Conservation (phyloP, 2,113 vertebrate species). For the Australoheros scitulus region DNA sequence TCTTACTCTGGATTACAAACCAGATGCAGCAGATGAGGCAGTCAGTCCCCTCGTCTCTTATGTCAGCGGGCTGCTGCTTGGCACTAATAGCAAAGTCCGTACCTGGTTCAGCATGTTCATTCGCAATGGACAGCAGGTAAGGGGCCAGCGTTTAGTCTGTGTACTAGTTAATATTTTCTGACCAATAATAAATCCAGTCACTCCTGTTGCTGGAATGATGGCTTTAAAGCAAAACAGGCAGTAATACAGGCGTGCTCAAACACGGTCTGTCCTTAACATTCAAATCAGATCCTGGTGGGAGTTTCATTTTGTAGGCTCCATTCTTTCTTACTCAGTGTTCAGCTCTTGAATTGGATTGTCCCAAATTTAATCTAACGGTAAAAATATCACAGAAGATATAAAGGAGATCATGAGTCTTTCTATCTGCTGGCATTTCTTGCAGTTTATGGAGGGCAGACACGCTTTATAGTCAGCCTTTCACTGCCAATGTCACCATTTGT, state of each 20-base stretch:
- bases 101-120: conserved; percentile 99
- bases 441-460: background rate
- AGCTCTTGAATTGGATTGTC: background rate
- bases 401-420: background rate
- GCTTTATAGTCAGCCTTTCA: background rate
- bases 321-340: background rate
- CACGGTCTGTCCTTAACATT: background rate
- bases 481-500: background rate
- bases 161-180: background rate
- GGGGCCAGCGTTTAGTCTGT: background rate
- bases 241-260: background rate
- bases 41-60: conserved; percentile 97
- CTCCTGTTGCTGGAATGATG: background rate
- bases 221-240: too few relatives aligned
- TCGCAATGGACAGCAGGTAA: conserved; percentile 96
- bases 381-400: background rate
- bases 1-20: conserved; percentile 95
- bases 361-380: background rate
- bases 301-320: background rate
- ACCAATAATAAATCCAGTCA: background rate
- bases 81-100: conserved; percentile 95
- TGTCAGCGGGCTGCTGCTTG: conserved; percentile 95
- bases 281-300: background rate
- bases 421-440: conserved; percentile 13
- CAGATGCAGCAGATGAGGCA: conserved; percentile 88